Percentiles rank a stretch among this genome's conserved stretches.
Conservation (phyloP, 2,888 invertebrate species). For the Eupithecia pulchellata region DNA sequence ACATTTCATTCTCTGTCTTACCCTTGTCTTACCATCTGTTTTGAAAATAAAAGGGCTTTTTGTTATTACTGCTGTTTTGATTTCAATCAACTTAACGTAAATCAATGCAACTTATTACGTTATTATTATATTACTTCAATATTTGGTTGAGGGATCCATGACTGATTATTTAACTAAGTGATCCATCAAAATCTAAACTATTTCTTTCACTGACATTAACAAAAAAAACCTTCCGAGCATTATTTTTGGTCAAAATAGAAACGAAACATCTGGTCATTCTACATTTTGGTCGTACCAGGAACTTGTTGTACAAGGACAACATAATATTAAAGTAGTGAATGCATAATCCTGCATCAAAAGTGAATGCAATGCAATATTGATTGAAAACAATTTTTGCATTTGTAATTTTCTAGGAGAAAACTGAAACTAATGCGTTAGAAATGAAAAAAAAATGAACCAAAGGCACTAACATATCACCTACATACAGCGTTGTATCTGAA, state of each 20-base stretch:
- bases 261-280: constrained; percentile 7
- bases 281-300: constrained; percentile 70
- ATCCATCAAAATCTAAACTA: not conserved
- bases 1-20: not conserved
- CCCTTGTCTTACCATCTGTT: too few relatives aligned
- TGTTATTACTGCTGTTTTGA: not conserved
- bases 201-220: not conserved
- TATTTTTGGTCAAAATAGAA: not conserved
- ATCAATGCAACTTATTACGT: not conserved
- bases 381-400: constrained; percentile 48
- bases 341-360: constrained; percentile 59
- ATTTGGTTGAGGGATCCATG: not conserved
- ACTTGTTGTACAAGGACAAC: constrained; percentile 76
- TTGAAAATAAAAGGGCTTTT: too few relatives aligned
- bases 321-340: constrained; percentile 66
- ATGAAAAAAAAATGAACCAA: not conserved
- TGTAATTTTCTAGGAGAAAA: constrained; percentile 34
- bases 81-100: not conserved
- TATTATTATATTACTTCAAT: not conserved
- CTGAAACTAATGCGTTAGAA: not conserved
- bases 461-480: not conserved
- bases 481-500: constrained; percentile 14
- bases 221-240: not conserved
- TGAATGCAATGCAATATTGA: constrained; percentile 53
- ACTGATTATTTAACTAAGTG: not conserved